A percentile compares a stretch with the other conserved stretches of the same genome.
Conservation (phyloP, 2,888 invertebrate species). For the Sisyra nigra region DNA sequence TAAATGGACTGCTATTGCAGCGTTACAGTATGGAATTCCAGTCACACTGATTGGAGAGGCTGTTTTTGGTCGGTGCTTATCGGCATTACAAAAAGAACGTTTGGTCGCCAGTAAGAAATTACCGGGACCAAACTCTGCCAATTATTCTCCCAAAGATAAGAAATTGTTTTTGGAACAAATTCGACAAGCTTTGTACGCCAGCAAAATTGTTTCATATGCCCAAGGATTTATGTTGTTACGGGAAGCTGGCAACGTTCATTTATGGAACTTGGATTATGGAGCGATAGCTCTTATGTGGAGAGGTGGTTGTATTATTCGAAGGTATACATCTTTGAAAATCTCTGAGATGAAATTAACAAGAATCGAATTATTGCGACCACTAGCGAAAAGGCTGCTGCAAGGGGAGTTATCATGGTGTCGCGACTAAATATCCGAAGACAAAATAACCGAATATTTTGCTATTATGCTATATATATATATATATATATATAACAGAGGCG, state of each 20-base stretch:
- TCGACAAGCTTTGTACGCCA: constrained; percentile 80
- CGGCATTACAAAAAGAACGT: constrained; percentile 80
- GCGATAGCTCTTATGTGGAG: constrained; percentile 99
- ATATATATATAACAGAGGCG: too few species aligned
- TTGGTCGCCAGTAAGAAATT: constrained; percentile 63
- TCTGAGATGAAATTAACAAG: too few species aligned
- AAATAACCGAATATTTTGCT: too few species aligned
- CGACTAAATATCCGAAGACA: too few species aligned
- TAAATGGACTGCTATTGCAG: constrained; percentile 97
- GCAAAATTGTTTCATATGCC: constrained; percentile 96
- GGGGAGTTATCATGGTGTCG: too few species aligned
- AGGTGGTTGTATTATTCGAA: constrained; percentile 96
- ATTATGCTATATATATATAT: too few species aligned
- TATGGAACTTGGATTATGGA: constrained; percentile 94
- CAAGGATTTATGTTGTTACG: constrained; percentile 94
- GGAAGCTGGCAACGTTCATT: constrained; percentile 78
- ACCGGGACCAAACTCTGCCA: constrained; percentile 42
- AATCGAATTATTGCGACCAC: too few species aligned
- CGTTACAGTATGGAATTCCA: constrained; percentile 89
- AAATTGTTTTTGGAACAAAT: constrained; percentile 70
- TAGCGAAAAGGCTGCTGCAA: too few species aligned
- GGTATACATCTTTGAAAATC: constrained; percentile 41
- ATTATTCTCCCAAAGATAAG: constrained; percentile 50
- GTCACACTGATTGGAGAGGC: constrained; percentile 98
- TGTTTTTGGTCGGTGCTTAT: constrained; percentile 91